phyloP scores from a whole-genome alignment of 2,113 vertebrate species.

The Orycteropus afer region DNA sequence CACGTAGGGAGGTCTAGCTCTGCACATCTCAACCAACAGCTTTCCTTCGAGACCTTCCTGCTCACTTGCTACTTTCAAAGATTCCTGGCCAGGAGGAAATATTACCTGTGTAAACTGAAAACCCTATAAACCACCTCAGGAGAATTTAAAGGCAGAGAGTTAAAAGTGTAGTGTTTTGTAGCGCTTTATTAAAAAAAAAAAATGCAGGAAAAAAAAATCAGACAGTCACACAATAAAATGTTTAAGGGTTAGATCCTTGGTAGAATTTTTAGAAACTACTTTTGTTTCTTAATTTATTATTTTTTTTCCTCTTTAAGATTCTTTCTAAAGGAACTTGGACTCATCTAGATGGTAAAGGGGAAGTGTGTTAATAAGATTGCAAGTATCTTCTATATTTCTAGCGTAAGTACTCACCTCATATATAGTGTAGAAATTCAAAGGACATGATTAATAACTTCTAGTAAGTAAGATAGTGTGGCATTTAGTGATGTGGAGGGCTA shows the following conservation, averaged over 20 bases:
- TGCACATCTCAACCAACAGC: constrained; percentile 21
- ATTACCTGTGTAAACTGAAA: not conserved
- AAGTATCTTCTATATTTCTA: constrained; percentile 72
- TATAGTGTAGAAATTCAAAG: constrained; percentile 83
- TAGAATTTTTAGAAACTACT: constrained; percentile 71
- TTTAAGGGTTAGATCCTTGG: constrained; percentile 17
- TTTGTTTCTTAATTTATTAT: not conserved
- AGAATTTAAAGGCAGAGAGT: constrained; percentile 2
- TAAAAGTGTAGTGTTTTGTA: not conserved
- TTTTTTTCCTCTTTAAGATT: not conserved
- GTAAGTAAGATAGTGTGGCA: constrained; percentile 84
- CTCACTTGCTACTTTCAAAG: constrained; percentile 66
- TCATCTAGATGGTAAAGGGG: constrained; percentile 47
- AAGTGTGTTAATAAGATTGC: constrained; percentile 71
- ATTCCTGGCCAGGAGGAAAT: constrained; percentile 35
- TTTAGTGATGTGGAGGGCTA: constrained; percentile 86
- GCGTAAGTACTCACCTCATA: constrained; percentile 77
- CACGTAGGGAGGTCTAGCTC: constrained; percentile 3
- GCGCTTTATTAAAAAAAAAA: constrained; percentile 31
- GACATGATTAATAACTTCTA: constrained; percentile 86
- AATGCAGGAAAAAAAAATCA: not conserved
- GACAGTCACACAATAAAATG: not conserved
- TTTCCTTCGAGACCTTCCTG: not conserved
- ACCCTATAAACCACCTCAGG: not conserved
- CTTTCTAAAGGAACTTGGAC: constrained; percentile 73